These are phyloP conservation scores for Cyclura pinguis DNA, from an alignment of 2,797 vertebrate genomes.

Conservation along the genomic window DNA sequence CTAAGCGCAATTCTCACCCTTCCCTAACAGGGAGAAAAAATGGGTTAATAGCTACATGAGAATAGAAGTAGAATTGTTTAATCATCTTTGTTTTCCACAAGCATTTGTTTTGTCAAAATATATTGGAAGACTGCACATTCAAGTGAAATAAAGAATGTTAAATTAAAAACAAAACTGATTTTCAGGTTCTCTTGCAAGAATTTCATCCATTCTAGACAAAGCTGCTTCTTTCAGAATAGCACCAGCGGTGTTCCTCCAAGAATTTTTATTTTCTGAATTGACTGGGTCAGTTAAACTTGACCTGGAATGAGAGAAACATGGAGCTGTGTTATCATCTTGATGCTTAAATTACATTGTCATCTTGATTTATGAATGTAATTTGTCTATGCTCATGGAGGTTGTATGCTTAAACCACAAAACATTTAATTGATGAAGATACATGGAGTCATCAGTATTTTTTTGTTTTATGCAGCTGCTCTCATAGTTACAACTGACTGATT, in stretches of 20 bases:
- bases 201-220: not conserved
- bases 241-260: not conserved
- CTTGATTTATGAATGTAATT: conserved; percentile 44
- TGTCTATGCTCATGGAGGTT: conserved; percentile 12
- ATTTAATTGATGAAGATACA: conserved; percentile 35
- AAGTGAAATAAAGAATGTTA: not conserved
- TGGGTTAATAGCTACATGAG: not conserved
- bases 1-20: too few species aligned
- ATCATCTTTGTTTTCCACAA: not conserved
- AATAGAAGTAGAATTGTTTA: not conserved
- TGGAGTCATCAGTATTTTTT: conserved; percentile 10
- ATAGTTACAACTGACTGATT: not conserved
- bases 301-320: not conserved
- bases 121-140: not conserved
- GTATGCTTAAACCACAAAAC: conserved; percentile 7
- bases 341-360: conserved; percentile 39
- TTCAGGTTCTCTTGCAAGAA: not conserved
- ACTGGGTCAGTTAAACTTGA: conserved; percentile 20
- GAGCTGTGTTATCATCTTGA: conserved; percentile 14
- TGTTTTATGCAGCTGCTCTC: not conserved
- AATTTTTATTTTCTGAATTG: not conserved
- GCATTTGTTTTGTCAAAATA: not conserved
- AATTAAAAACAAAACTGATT: not conserved
- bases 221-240: not conserved
- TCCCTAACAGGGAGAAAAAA: too few species aligned